A percentile compares a stretch with the other conserved stretches of the same genome.
Conservation (phyloP, 2,113 vertebrate genomes). For the Lampris megalopsis region DNA sequence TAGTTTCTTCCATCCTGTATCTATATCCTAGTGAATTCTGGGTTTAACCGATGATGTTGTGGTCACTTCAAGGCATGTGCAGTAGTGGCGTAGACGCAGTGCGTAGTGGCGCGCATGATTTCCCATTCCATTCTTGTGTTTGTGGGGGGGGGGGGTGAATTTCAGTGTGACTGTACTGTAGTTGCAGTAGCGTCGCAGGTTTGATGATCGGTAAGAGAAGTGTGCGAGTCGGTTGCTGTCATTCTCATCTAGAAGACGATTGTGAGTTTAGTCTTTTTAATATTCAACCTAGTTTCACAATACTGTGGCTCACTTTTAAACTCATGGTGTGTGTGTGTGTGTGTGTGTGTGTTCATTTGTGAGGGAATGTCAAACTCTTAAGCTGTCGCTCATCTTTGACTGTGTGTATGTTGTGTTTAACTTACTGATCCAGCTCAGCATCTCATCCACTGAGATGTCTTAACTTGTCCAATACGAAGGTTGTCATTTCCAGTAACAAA, state of each 20-base stretch:
- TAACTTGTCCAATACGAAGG: constrained; percentile 55
- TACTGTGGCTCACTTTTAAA: background rate
- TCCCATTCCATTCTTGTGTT: background rate
- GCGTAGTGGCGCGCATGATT: constrained; percentile 58
- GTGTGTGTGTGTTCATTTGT: constrained; percentile 4
- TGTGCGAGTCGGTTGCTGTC: background rate
- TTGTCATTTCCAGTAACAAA: constrained; percentile 25
- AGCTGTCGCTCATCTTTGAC: constrained; percentile 1
- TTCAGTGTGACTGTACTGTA: constrained; percentile 11
- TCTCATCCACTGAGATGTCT: constrained; percentile 10
- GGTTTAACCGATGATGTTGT: constrained; percentile 48
- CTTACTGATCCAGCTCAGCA: background rate
- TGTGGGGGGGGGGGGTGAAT: constrained; percentile 16
- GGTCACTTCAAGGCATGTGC: constrained; percentile 47
- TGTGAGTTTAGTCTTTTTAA: constrained; percentile 25
- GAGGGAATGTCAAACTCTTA: background rate
- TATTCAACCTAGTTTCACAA: constrained; percentile 43
- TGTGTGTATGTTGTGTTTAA: background rate
- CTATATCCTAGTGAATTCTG: constrained; percentile 36
- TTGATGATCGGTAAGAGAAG: constrained; percentile 5
- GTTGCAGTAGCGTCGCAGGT: constrained; percentile 14
- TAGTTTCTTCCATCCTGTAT: constrained; percentile 40
- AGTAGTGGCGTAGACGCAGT: constrained; percentile 39
- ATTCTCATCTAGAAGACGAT: constrained; percentile 43
- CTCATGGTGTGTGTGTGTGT: constrained; percentile 23